A percentile compares a stretch with the other conserved stretches of the same genome.
Conservation (phyloP, 2,797 vertebrate genomes). For the Podargus strigoides region DNA sequence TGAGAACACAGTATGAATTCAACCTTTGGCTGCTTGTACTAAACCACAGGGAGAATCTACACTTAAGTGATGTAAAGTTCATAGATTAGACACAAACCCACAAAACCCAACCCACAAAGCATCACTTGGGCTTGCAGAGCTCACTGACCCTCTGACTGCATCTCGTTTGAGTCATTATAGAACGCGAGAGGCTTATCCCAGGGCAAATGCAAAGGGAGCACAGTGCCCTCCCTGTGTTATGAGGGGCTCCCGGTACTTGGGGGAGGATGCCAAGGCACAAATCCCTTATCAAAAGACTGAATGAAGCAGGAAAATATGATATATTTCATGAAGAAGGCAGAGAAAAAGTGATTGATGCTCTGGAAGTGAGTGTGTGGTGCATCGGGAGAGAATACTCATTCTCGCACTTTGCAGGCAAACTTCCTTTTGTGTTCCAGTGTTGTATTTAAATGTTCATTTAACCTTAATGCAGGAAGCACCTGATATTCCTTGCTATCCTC, state of each 20-base stretch:
- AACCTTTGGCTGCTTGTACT: slow-evolving; percentile 23
- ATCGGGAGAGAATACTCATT: not conserved
- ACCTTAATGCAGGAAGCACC: not conserved
- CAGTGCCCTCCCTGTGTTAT: not conserved
- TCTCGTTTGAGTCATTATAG: not conserved
- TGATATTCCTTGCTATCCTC: not conserved
- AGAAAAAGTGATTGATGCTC: not conserved
- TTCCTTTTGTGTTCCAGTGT: not conserved
- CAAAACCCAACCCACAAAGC: not conserved
- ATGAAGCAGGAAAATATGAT: not conserved
- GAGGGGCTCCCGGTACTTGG: not conserved
- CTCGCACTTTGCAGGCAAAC: not conserved
- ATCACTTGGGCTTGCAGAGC: not conserved
- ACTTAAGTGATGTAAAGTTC: slow-evolving; percentile 13
- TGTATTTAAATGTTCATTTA: not conserved
- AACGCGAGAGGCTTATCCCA: not conserved
- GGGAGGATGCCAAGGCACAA: not conserved
- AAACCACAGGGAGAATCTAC: slow-evolving; percentile 48
- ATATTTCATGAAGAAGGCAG: not conserved
- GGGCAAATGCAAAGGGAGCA: not conserved
- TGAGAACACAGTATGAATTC: slow-evolving; percentile 51
- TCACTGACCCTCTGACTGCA: not conserved
- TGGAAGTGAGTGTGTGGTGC: not conserved
- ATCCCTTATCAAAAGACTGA: not conserved
- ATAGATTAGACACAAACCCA: slow-evolving; percentile 29